Evolutionary conservation across 2,888 invertebrate species (phyloP).

Genomic region (Leptinotarsa rubiginosa): DNA sequence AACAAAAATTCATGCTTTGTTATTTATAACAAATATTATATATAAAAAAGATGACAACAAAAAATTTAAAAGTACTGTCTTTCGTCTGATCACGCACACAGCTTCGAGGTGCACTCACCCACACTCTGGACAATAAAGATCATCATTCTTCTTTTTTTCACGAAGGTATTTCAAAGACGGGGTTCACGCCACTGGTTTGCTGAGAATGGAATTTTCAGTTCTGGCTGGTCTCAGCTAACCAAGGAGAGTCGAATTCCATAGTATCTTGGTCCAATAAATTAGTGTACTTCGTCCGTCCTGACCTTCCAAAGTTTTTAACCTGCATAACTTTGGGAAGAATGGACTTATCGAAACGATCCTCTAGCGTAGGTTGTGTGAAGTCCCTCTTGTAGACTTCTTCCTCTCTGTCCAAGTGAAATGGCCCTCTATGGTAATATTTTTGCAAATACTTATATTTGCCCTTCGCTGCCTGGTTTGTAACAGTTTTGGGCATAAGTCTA

Average conservation of each 20-base stretch:
- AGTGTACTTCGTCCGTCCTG: constrained; percentile 98
- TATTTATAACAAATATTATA: too few relatives aligned
- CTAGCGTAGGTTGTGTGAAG: constrained; percentile 76
- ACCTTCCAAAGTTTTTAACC: constrained; percentile 99
- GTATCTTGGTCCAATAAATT: constrained; percentile 99
- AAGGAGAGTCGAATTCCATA: constrained; percentile 96
- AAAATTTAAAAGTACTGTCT: too few relatives aligned
- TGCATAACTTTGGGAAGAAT: too few relatives aligned
- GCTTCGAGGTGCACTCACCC: too few relatives aligned
- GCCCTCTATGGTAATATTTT: constrained; percentile 99
- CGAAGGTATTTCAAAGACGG: constrained; percentile 90
- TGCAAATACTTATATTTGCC: constrained; percentile 99
- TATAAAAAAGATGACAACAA: too few relatives aligned
- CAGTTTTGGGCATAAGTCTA: constrained; percentile 87
- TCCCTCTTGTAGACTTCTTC: constrained; percentile 76
- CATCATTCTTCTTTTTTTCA: constrained; percentile 68
- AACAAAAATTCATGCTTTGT: too few relatives aligned
- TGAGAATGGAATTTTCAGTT: constrained; percentile 86
- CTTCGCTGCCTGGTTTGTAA: constrained; percentile 95
- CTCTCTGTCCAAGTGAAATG: constrained; percentile 96
- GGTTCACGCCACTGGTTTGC: constrained; percentile 94
- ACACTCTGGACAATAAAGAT: too few relatives aligned
- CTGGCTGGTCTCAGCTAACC: constrained; percentile 93
- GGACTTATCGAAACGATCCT: too few relatives aligned
- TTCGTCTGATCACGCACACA: too few relatives aligned